These are phyloP conservation scores for Coturnix japonica DNA, from an alignment of 2,113 vertebrate species.

Conservation along the genomic window DNA sequence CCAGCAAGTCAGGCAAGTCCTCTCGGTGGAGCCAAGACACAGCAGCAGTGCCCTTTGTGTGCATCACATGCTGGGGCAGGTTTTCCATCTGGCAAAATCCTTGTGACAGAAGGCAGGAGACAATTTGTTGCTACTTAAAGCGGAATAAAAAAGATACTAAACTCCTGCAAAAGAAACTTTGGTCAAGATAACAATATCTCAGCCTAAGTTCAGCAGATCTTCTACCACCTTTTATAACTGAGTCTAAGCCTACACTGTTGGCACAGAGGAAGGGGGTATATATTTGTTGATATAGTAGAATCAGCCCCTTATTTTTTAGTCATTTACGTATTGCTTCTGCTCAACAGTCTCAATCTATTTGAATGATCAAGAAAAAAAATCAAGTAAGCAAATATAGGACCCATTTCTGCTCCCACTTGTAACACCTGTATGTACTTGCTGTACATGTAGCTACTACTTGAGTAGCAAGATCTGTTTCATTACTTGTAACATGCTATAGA, in stretches of 20 bases:
- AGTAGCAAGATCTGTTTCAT: neutral
- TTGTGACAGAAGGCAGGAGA: neutral
- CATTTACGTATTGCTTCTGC: neutral
- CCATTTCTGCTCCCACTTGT: neutral
- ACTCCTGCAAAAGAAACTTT: neutral
- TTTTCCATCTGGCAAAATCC: neutral
- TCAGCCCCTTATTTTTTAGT: neutral
- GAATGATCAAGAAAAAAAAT: neutral
- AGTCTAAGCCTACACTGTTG: neutral
- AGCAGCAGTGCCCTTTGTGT: neutral
- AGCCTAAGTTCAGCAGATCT: neutral
- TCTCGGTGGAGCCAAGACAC: neutral
- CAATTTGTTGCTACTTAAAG: neutral
- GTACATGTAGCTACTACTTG: neutral
- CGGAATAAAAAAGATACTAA: neutral
- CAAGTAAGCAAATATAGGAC: neutral
- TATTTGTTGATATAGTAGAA: neutral
- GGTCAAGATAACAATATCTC: neutral
- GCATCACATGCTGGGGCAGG: neutral
- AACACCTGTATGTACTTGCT: neutral
- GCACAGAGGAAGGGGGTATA: neutral
- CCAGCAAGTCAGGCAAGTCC: neutral
- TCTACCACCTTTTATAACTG: neutral
- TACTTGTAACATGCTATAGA: neutral
- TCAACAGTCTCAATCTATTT: neutral